A percentile compares a stretch with the other conserved stretches of the same genome.
Evolutionary conservation across 2,888 invertebrate genomes (phyloP).

Genomic region (Megalurothrips usitatus): DNA sequence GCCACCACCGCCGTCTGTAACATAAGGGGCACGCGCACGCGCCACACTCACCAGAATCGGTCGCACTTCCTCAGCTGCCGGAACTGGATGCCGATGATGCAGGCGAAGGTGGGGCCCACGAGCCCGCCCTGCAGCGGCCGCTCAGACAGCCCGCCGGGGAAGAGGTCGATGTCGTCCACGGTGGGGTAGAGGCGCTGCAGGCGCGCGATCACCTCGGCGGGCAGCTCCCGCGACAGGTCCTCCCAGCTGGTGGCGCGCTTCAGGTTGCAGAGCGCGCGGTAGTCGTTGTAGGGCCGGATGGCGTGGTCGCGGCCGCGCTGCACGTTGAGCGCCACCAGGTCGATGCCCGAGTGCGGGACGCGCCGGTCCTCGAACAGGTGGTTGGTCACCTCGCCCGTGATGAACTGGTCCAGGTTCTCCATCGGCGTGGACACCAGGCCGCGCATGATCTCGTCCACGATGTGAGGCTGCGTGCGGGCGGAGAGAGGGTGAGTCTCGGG

Average conservation of each 20-base stretch:
- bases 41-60: slow-evolving; percentile 70
- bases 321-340: slow-evolving; percentile 85
- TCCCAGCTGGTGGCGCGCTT: slow-evolving; percentile 80
- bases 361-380: slow-evolving; percentile 87
- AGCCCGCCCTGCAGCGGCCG: slow-evolving; percentile 77
- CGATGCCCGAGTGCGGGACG: slow-evolving; percentile 87
- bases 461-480: slow-evolving; percentile 62
- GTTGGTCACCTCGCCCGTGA: slow-evolving; percentile 90
- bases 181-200: slow-evolving; percentile 77
- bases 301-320: slow-evolving; percentile 87
- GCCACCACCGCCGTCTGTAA: too few relatives aligned
- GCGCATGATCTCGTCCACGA: slow-evolving; percentile 80
- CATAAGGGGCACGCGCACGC: too few relatives aligned
- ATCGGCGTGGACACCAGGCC: slow-evolving; percentile 84
- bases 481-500: slow-evolving; percentile 33
- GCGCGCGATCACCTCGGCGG: slow-evolving; percentile 49
- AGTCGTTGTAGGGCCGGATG: slow-evolving; percentile 82
- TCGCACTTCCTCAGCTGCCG: slow-evolving; percentile 86
- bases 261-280: slow-evolving; percentile 83
- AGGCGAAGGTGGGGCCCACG: slow-evolving; percentile 91
- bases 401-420: slow-evolving; percentile 89
- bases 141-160: slow-evolving; percentile 92
- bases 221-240: slow-evolving; percentile 81
- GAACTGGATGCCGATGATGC: slow-evolving; percentile 93
- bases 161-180: slow-evolving; percentile 93